Evolutionary conservation across 2,797 vertebrate species (phyloP).

Genomic region (Enteromius thamalakanensis): DNA sequence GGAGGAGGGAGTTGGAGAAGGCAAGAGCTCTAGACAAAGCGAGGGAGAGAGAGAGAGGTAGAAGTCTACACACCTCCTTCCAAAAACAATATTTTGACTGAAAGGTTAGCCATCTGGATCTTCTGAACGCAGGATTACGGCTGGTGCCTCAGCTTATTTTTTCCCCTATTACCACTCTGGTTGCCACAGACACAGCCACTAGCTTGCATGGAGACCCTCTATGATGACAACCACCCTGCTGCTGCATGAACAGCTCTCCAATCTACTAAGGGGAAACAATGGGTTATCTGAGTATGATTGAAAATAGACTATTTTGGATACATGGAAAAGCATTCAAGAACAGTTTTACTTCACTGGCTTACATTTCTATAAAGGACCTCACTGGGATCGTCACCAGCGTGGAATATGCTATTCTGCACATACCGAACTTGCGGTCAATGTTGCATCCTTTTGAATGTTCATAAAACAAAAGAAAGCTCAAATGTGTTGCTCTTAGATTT

Average conservation of each 20-base stretch:
- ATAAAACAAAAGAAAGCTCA: neutral
- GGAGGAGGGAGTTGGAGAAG: slow-evolving; percentile 35
- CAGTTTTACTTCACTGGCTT: neutral
- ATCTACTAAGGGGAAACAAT: slow-evolving; percentile 33
- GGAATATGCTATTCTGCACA: neutral
- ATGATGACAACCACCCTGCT: slow-evolving; percentile 62
- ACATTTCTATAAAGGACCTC: neutral
- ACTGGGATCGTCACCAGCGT: neutral
- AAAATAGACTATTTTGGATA: slow-evolving; percentile 11
- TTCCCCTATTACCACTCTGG: slow-evolving; percentile 67
- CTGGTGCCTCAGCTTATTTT: slow-evolving; percentile 77
- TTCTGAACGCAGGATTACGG: slow-evolving; percentile 85
- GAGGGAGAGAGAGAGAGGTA: slow-evolving; percentile 28
- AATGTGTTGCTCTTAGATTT: neutral
- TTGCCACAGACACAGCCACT: slow-evolving; percentile 64
- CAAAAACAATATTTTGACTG: slow-evolving; percentile 85
- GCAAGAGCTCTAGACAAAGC: slow-evolving; percentile 32
- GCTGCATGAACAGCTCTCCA: slow-evolving; percentile 52
- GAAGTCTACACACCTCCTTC: slow-evolving; percentile 72
- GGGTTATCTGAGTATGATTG: slow-evolving; percentile 35
- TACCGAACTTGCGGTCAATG: neutral
- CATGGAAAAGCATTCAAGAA: slow-evolving; percentile 8
- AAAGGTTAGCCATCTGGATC: slow-evolving; percentile 84
- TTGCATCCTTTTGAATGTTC: neutral
- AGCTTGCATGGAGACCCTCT: slow-evolving; percentile 61